Evolutionary conservation across 2,797 vertebrate genomes (phyloP).

Genomic region (Lateolabrax maculatus): DNA sequence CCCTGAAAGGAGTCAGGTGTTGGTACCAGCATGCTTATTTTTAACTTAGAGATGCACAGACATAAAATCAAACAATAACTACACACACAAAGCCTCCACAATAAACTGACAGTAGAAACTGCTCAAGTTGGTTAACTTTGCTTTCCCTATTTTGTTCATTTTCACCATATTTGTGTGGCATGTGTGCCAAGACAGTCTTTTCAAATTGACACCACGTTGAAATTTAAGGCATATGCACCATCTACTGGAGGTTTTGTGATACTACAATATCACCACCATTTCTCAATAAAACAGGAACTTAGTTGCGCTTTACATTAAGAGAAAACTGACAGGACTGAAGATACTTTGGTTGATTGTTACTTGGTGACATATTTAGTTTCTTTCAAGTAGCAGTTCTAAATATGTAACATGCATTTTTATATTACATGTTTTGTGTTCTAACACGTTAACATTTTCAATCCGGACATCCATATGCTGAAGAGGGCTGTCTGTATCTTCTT

Average conservation of each 20-base stretch:
- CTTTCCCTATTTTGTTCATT: background rate
- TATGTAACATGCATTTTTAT: background rate
- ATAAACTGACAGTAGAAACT: background rate
- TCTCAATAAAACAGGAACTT: background rate
- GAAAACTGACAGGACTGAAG: background rate
- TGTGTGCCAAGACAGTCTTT: background rate
- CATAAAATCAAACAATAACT: too few relatives aligned
- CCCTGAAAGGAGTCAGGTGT: background rate
- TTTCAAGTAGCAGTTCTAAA: background rate
- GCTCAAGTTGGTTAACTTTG: background rate
- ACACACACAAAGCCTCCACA: background rate
- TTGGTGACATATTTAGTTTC: background rate
- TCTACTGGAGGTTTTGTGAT: constrained; percentile 52
- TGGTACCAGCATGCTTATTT: background rate
- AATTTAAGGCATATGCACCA: constrained; percentile 29
- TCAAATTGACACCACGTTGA: background rate
- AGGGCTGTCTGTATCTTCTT: background rate
- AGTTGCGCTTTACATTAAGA: background rate
- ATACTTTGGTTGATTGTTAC: background rate
- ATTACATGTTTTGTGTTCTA: background rate
- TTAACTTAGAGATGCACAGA: background rate
- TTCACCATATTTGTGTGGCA: background rate
- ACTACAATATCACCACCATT: constrained; percentile 30
- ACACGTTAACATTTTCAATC: background rate
- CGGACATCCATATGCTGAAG: background rate